Evolutionary conservation across 2,888 invertebrate species (phyloP).

Genomic region (Dichetophora obliterata): DNA sequence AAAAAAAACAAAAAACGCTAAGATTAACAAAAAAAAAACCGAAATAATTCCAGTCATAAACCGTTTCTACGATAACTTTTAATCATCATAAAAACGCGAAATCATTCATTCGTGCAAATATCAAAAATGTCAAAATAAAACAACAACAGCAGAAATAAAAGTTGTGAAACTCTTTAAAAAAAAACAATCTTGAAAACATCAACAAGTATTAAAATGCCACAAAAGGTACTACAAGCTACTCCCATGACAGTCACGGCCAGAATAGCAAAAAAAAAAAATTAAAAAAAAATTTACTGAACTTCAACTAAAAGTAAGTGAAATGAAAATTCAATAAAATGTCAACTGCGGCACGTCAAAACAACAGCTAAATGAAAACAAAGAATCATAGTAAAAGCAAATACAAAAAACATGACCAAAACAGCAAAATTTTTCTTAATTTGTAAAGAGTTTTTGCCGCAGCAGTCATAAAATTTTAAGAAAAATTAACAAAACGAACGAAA

Average conservation of each 20-base stretch:
- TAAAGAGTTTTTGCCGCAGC: background rate
- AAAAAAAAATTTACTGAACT: background rate
- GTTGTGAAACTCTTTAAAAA: conserved; percentile 1
- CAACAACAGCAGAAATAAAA: background rate
- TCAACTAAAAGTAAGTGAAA: conserved; percentile 6
- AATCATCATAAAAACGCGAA: conserved; percentile 47
- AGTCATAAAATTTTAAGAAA: background rate
- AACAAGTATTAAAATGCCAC: background rate
- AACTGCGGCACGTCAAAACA: conserved; percentile 13
- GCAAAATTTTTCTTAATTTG: background rate
- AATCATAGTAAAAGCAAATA: background rate
- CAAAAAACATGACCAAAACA: background rate
- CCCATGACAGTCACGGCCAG: conserved; percentile 5
- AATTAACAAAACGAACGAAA: conserved; percentile 2
- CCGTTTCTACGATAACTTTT: conserved; percentile 43
- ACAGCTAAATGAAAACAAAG: background rate
- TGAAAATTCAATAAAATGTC: conserved; percentile 36
- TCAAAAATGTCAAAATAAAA: conserved; percentile 27
- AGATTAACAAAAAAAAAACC: background rate
- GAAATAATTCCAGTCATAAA: conserved; percentile 22
- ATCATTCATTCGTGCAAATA: conserved; percentile 43
- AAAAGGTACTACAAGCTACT: conserved; percentile 8
- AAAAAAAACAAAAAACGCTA: background rate
- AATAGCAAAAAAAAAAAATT: background rate
- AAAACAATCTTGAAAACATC: conserved; percentile 6